Base-by-base conservation (phyloP, 2,113 vertebrate species). In the Pongo abelii region DNA sequence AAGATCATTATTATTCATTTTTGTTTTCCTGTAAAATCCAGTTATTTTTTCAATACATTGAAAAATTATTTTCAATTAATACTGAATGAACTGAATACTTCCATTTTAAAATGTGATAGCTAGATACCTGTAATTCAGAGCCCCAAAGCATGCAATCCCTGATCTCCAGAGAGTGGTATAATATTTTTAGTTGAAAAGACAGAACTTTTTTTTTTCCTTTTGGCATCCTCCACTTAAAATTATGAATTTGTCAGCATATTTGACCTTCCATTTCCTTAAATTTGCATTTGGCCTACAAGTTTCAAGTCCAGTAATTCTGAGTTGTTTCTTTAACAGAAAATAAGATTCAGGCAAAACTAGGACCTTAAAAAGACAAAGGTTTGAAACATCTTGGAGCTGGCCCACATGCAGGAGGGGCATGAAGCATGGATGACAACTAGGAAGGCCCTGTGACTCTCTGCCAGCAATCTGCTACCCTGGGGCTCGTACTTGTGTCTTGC, bases 211-310 rank as follows among this genome's bases (percentile, higher is more conserved):
- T n/a, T 61, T 38, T 43, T 8, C 27, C 13, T 14, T 91, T 80
- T 67, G 67, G 52, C 52, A 79, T 85, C 55, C 18, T 87, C 30
- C 9, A 89, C 59, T 18, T 78, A 61, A 97, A 95, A 83, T 79
- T 59, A 90, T 11, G 50, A 96, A 92, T 30, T 23, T 78, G 46
- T 74, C 87, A 57, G 52, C 38, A 22, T 83, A 83, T 61, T 10
- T 86, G 27, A 90, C 30, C 25, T 95, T 67, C 52, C 48, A 84
- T 57, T 94, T 72, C 55, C 78, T 84, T n/a, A 86, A 79, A 93
- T 89, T 8, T 95, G 40, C 78, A 89, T 1, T 10, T 64, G 40
- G 32, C 50, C 32, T 75, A 32, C 0, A 91, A 75, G 69, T 77
- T 64, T 87, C 64, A 61, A 93, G 87, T 40, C 75, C 4, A 40